Evolutionary conservation across 2,888 invertebrate species (phyloP).

Genomic region (Periphyllus acericola): DNA sequence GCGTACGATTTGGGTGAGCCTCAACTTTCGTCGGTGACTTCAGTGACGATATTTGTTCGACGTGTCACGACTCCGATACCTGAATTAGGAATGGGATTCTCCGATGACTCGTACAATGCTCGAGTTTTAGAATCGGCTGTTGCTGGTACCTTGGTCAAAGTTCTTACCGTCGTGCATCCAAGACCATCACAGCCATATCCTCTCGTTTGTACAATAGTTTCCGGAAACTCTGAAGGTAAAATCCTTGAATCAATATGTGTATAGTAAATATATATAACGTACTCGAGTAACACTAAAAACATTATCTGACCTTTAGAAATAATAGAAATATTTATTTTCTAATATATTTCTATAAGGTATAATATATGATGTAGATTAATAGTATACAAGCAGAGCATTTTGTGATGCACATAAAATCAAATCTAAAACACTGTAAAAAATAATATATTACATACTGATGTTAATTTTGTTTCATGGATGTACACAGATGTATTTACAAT

Average conservation of each 20-base stretch:
- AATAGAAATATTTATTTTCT: background rate
- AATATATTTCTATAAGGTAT: background rate
- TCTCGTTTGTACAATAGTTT: conserved; percentile 81
- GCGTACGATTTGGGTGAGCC: conserved; percentile 89
- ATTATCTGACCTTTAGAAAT: too few relatives aligned
- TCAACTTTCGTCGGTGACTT: conserved; percentile 82
- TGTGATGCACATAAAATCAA: too few relatives aligned
- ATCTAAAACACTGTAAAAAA: too few relatives aligned
- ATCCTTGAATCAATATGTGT: background rate
- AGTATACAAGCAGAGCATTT: too few relatives aligned
- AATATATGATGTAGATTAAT: too few relatives aligned
- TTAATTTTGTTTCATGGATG: background rate
- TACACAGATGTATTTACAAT: conserved; percentile 76
- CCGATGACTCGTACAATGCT: conserved; percentile 85
- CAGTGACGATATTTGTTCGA: conserved; percentile 83
- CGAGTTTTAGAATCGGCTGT: conserved; percentile 79
- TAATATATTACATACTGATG: too few relatives aligned
- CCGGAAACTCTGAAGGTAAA: conserved; percentile 79
- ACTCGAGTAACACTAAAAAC: too few relatives aligned
- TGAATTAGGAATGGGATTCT: conserved; percentile 85
- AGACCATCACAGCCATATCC: conserved; percentile 77
- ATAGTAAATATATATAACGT: background rate
- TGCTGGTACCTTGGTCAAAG: conserved; percentile 75
- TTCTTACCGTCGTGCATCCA: conserved; percentile 79
- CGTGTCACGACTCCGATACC: conserved; percentile 80